A percentile compares a stretch with the other conserved stretches of the same genome.
Evolutionary conservation across 1,140 invertebrate species (phyloP).

Genomic region (Ceratina australensis): DNA sequence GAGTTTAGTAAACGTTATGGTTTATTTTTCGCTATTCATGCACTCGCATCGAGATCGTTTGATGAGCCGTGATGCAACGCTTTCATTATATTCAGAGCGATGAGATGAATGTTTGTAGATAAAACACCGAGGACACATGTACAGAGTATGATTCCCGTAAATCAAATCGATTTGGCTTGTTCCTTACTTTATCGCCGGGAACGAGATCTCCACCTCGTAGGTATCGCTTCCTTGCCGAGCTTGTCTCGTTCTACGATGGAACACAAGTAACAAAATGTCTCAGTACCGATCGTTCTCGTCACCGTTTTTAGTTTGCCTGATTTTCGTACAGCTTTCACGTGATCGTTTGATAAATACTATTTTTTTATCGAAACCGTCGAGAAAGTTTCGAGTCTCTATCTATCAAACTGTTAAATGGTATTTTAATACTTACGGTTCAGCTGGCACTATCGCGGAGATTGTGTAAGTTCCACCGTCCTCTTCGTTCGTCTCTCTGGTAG

Average conservation of each 20-base stretch:
- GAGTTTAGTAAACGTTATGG: slow-evolving; percentile 15
- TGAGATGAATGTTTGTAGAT: slow-evolving; percentile 31
- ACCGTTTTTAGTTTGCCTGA: background rate
- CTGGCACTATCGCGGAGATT: slow-evolving; percentile 88
- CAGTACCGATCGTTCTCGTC: slow-evolving; percentile 52
- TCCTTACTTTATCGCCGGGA: slow-evolving; percentile 95
- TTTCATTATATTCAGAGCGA: slow-evolving; percentile 11
- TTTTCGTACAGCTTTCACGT: background rate
- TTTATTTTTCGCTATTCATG: no score
- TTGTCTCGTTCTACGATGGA: slow-evolving; percentile 78
- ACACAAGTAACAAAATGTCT: slow-evolving; percentile 69
- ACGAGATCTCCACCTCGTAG: slow-evolving; percentile 93
- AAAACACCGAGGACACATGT: slow-evolving; percentile 41
- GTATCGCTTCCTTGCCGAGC: slow-evolving; percentile 85
- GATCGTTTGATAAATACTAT: no score
- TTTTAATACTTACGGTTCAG: slow-evolving; percentile 86
- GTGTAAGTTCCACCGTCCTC: slow-evolving; percentile 88
- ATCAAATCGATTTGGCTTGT: slow-evolving; percentile 47
- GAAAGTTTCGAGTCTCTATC: background rate
- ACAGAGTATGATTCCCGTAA: slow-evolving; percentile 47
- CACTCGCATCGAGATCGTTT: no score
- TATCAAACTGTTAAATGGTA: background rate
- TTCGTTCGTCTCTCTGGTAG: slow-evolving; percentile 76
- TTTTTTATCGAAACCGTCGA: background rate
- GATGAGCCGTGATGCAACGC: no score